These are phyloP conservation scores for Phenganax marumi DNA, from an alignment of 92 coral and sea anemone species.

Conservation along the genomic window DNA sequence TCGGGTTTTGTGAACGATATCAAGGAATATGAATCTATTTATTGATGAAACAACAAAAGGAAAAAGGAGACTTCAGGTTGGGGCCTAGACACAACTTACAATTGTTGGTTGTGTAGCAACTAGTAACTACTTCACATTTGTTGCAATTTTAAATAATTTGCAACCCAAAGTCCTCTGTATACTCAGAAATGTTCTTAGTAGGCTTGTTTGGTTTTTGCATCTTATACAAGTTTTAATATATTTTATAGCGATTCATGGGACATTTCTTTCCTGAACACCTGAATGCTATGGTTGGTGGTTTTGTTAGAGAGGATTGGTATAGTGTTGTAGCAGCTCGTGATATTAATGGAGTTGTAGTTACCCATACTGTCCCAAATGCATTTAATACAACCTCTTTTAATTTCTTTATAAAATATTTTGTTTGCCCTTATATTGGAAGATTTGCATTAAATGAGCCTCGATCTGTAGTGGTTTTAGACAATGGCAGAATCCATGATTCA, in stretches of 20 bases:
- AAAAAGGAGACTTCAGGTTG: conserved; percentile 49
- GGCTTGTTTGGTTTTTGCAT: too few species aligned
- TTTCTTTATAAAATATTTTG: conserved; percentile 55
- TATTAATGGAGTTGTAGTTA: conserved; percentile 40
- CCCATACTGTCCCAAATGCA: conserved; percentile 56
- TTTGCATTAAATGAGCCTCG: conserved; percentile 54
- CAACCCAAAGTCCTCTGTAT: too few species aligned
- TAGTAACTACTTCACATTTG: background rate
- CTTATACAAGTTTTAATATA: background rate
- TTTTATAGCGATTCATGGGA: conserved; percentile 48
- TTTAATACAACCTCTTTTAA: conserved; percentile 46
- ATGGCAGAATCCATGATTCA: conserved; percentile 55
- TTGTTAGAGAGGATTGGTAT: conserved; percentile 50
- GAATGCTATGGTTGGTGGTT: conserved; percentile 49
- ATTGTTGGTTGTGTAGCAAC: background rate
- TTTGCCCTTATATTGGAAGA: conserved; percentile 52
- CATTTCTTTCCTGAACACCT: conserved; percentile 41
- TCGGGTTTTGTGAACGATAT: conserved; percentile 25
- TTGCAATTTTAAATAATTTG: background rate
- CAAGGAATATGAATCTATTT: conserved; percentile 44
- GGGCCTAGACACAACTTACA: background rate
- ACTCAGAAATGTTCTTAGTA: too few species aligned
- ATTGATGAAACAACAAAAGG: conserved; percentile 51
- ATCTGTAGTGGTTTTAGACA: conserved; percentile 58
- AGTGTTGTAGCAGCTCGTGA: conserved; percentile 57